These are phyloP conservation scores for Diarsia brunnea DNA, from an alignment of 2,888 invertebrate species.

Conservation along the genomic window DNA sequence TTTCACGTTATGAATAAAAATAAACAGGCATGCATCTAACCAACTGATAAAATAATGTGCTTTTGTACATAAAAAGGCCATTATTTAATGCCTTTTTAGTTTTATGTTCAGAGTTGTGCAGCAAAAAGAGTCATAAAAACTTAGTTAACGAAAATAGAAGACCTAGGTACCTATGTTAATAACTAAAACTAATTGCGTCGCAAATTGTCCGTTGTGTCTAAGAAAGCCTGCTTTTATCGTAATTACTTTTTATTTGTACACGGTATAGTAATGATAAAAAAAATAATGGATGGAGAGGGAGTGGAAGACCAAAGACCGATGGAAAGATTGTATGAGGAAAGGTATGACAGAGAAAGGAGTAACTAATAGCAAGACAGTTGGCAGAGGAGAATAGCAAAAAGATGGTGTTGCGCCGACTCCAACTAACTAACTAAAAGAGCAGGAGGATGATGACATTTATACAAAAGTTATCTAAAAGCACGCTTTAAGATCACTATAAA, in stretches of 20 bases:
- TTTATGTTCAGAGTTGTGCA: background rate
- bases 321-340: too few species aligned
- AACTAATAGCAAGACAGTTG: too few species aligned
- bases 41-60: background rate
- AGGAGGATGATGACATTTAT: too few species aligned
- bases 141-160: background rate
- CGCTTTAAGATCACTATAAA: background rate
- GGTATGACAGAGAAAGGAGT: too few species aligned
- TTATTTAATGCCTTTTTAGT: fast-evolving
- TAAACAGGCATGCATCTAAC: background rate
- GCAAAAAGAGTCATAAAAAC: background rate
- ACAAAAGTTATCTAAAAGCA: background rate
- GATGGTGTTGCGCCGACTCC: too few species aligned
- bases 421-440: too few species aligned
- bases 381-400: too few species aligned
- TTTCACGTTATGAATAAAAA: background rate
- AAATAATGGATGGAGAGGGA: too few species aligned
- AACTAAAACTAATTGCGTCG: background rate
- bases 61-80: background rate
- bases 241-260: background rate
- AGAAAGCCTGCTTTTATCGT: too few species aligned
- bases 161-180: background rate
- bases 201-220: background rate
- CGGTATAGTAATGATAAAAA: too few species aligned
- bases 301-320: too few species aligned